Conservation (phyloP, 2,113 vertebrate genomes). For the Dascyllus trimaculatus region DNA sequence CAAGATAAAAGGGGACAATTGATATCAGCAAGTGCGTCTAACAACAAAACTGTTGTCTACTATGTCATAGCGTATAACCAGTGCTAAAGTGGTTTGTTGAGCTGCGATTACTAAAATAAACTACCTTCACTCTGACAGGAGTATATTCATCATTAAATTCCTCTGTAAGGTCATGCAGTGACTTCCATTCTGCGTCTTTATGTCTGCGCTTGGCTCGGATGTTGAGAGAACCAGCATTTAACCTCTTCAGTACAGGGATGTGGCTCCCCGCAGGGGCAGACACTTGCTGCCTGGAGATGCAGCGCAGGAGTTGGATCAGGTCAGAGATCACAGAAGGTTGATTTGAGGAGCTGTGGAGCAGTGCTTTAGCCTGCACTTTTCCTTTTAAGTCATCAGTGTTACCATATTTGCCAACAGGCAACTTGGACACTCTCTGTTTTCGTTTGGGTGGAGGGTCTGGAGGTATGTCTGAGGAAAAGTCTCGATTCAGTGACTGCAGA, state of each 20-base stretch:
- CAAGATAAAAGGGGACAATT: constrained; percentile 11
- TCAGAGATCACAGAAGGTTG: constrained; percentile 77
- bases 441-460: constrained; percentile 41
- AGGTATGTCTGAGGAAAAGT: constrained; percentile 54
- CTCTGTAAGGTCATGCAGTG: constrained; percentile 78
- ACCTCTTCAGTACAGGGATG: constrained; percentile 76
- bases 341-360: constrained; percentile 27
- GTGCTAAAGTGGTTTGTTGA: constrained; percentile 2
- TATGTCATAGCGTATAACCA: constrained; percentile 5
- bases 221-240: constrained; percentile 10
- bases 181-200: constrained; percentile 64
- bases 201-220: constrained; percentile 28
- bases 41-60: constrained; percentile 1
- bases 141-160: constrained; percentile 84
- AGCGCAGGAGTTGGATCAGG: constrained; percentile 77
- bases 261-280: constrained; percentile 70
- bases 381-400: constrained; percentile 21
- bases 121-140: constrained; percentile 82
- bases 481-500: constrained; percentile 74
- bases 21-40: not conserved
- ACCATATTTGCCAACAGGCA: constrained; percentile 14
- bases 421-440: constrained; percentile 48
- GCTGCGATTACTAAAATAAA: constrained; percentile 3
- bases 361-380: constrained; percentile 49
- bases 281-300: constrained; percentile 68